phyloP scores from a whole-genome alignment of 2,888 invertebrate species.

The Hypselothyrea guttata region DNA sequence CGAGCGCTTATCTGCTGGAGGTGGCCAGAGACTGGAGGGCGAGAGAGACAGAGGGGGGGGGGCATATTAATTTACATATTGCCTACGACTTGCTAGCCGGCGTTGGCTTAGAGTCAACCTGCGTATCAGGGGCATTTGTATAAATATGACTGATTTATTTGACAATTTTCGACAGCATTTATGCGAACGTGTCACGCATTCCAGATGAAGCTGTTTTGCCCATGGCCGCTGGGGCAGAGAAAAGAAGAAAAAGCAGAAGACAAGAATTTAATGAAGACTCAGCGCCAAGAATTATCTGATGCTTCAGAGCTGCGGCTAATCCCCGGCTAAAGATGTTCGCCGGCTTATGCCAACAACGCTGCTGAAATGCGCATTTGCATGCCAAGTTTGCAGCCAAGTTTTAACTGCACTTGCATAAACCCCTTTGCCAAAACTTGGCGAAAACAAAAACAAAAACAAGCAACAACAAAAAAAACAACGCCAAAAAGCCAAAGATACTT shows the following conservation, averaged over 20 bases:
- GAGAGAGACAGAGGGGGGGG: constrained; percentile 4
- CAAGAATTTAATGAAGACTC: constrained; percentile 13
- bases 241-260: neutral
- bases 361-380: constrained; percentile 50
- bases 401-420: constrained; percentile 61
- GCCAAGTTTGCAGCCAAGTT: constrained; percentile 51
- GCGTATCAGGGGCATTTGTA: constrained; percentile 72
- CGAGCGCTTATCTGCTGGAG: constrained; percentile 53
- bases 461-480: neutral
- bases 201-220: constrained; percentile 44
- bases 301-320: constrained; percentile 32
- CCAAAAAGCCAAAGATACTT: constrained; percentile 7
- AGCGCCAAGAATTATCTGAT: too few species aligned
- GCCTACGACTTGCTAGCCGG: constrained; percentile 21
- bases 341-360: constrained; percentile 30
- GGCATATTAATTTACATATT: constrained; percentile 52
- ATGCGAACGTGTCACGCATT: constrained; percentile 72
- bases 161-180: constrained; percentile 78
- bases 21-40: constrained; percentile 27
- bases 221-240: constrained; percentile 2
- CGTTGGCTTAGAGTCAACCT: constrained; percentile 16
- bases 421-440: constrained; percentile 16
- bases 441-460: constrained; percentile 3
- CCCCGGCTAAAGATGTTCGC: constrained; percentile 5
- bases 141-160: constrained; percentile 81